Evolutionary conservation across 1,140 invertebrate genomes (phyloP).

Genomic region (Leptinotarsa texana): DNA sequence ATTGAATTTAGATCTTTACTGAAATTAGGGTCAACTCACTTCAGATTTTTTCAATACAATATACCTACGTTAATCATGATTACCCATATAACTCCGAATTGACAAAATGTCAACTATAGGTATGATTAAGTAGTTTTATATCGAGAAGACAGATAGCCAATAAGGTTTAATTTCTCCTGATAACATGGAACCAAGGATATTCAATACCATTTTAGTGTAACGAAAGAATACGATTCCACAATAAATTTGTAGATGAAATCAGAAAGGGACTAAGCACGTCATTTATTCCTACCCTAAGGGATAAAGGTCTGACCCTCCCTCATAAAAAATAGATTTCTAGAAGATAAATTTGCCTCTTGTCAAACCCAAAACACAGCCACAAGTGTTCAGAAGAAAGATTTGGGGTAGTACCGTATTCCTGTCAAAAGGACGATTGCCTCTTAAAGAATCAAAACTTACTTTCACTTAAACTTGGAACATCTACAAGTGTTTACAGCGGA

Average conservation of each 20-base stretch:
- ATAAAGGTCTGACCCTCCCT: conserved; percentile 29
- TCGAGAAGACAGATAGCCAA: too few relatives aligned
- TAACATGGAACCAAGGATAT: too few relatives aligned
- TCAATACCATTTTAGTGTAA: background rate
- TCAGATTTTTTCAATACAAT: too few relatives aligned
- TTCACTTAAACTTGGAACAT: conserved; percentile 33
- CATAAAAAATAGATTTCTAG: conserved; percentile 35
- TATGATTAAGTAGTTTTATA: too few relatives aligned
- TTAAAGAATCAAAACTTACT: conserved; percentile 29
- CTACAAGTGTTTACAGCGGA: conserved; percentile 31
- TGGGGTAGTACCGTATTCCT: background rate
- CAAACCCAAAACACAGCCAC: conserved; percentile 39
- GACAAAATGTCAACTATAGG: too few relatives aligned
- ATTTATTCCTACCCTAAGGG: conserved; percentile 13
- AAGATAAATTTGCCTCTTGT: conserved; percentile 38
- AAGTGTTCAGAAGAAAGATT: conserved; percentile 39
- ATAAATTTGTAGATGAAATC: background rate
- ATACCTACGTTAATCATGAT: too few relatives aligned
- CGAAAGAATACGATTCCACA: background rate
- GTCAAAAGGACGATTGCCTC: background rate
- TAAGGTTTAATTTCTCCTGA: too few relatives aligned
- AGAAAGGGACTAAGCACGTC: conserved; percentile 3
- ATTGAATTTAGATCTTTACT: too few relatives aligned
- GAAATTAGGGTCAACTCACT: too few relatives aligned
- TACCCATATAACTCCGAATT: too few relatives aligned